Evolutionary conservation across 2,113 vertebrate species (phyloP).

Genomic region (Hydrochoerus hydrochaeris): DNA sequence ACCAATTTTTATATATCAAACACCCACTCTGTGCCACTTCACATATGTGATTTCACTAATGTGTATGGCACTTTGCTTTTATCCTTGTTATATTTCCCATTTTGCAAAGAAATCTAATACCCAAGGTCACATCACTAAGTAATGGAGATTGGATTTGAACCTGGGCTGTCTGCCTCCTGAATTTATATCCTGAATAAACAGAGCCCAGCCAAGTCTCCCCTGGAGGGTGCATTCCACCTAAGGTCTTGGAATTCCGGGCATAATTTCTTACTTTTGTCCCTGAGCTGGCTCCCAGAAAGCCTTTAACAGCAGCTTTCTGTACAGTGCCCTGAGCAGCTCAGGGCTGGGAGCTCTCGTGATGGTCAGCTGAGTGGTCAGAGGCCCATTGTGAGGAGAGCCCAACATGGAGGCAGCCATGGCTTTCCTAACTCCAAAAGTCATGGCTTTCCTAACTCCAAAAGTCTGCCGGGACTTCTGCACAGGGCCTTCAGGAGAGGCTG

Average conservation of each 20-base stretch:
- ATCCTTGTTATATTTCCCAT: not conserved
- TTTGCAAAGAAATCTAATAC: not conserved
- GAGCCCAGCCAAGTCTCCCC: not conserved
- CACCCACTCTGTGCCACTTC: not conserved
- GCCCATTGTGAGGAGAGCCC: not conserved
- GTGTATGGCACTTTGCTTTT: not conserved
- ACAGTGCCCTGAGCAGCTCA: not conserved
- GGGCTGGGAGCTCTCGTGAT: not conserved
- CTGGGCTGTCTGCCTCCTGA: not conserved
- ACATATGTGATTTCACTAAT: not conserved
- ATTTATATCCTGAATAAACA: constrained; percentile 1
- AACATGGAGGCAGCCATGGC: no score
- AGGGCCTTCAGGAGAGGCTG: not conserved
- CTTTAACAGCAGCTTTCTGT: not conserved
- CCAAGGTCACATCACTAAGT: not conserved
- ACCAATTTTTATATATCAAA: not conserved
- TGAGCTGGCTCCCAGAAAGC: not conserved
- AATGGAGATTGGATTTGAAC: not conserved
- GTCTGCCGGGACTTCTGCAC: not conserved
- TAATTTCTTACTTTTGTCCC: not conserved
- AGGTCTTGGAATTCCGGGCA: not conserved
- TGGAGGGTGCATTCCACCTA: not conserved
- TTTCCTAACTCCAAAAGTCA: not conserved
- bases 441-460: not conserved
- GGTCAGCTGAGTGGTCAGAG: not conserved